Percentiles rank a stretch among this genome's conserved stretches.
Evolutionary conservation across 1,140 invertebrate species (phyloP).

Genomic region (Leptinotarsa undecemlineata): DNA sequence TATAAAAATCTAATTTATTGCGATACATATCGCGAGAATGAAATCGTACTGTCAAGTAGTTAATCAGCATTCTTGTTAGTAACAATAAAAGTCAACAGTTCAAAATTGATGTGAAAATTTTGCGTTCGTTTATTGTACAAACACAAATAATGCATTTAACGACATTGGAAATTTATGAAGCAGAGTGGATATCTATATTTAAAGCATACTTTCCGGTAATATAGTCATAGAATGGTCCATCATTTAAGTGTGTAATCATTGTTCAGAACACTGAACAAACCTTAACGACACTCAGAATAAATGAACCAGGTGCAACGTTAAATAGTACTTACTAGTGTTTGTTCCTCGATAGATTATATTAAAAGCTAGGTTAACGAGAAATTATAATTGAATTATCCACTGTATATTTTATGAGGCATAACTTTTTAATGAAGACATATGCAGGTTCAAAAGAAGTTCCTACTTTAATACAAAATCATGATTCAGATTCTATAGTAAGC

Average conservation of each 20-base stretch:
- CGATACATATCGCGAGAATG: too few relatives aligned
- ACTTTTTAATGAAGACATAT: not conserved
- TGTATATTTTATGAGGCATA: slow-evolving; percentile 2
- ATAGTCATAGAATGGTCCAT: not conserved
- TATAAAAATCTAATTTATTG: too few relatives aligned
- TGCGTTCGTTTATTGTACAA: too few relatives aligned
- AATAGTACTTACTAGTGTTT: not conserved
- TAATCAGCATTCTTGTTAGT: too few relatives aligned
- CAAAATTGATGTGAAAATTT: too few relatives aligned
- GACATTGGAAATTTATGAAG: slow-evolving; percentile 7
- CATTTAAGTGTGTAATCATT: not conserved
- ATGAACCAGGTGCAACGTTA: not conserved
- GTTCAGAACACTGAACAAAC: not conserved
- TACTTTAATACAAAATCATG: too few relatives aligned
- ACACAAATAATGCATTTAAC: too few relatives aligned
- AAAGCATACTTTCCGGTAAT: not conserved
- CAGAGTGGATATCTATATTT: not conserved
- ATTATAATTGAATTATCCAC: not conserved
- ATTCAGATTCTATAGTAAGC: too few relatives aligned
- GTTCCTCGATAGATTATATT: not conserved
- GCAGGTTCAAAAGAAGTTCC: too few relatives aligned
- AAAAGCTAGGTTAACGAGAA: not conserved
- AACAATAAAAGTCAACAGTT: too few relatives aligned
- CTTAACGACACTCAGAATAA: not conserved
- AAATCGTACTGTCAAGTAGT: too few relatives aligned